Evolutionary conservation across 2,113 vertebrate species (phyloP).

Genomic region (Ginglymostoma cirratum): DNA sequence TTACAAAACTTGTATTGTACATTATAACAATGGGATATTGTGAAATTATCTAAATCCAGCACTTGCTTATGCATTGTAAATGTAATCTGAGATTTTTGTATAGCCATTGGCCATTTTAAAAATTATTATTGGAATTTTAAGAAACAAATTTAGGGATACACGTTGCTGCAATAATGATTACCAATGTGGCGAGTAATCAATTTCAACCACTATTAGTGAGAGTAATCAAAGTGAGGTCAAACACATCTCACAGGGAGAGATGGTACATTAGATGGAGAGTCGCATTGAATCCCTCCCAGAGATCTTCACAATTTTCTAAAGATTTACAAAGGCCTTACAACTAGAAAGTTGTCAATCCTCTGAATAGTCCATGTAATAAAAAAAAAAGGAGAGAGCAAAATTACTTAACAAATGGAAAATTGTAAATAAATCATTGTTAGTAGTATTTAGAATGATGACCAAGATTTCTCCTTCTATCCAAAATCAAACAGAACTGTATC

Average conservation of each 20-base stretch:
- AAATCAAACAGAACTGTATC: not conserved
- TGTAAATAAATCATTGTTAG: not conserved
- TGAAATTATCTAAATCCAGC: conserved; percentile 14
- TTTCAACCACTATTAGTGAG: not conserved
- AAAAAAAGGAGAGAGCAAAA: not conserved
- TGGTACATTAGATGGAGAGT: not conserved
- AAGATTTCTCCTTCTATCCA: not conserved
- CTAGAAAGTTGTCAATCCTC: not conserved
- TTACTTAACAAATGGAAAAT: not conserved
- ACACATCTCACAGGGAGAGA: not conserved
- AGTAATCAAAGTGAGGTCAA: not conserved
- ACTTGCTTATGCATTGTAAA: not conserved
- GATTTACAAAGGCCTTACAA: not conserved
- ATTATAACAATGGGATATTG: conserved; percentile 11
- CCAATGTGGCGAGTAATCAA: not conserved
- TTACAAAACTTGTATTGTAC: not conserved
- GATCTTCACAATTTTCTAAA: not conserved
- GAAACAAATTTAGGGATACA: not conserved
- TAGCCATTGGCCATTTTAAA: not conserved
- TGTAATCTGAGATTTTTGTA: not conserved
- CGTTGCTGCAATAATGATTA: conserved; percentile 3
- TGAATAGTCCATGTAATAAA: not conserved
- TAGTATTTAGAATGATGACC: not conserved
- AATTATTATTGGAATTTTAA: not conserved
- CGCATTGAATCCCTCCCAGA: not conserved